Base-by-base conservation (phyloP, 2,888 invertebrate species). In the Drosophila subquinaria region DNA sequence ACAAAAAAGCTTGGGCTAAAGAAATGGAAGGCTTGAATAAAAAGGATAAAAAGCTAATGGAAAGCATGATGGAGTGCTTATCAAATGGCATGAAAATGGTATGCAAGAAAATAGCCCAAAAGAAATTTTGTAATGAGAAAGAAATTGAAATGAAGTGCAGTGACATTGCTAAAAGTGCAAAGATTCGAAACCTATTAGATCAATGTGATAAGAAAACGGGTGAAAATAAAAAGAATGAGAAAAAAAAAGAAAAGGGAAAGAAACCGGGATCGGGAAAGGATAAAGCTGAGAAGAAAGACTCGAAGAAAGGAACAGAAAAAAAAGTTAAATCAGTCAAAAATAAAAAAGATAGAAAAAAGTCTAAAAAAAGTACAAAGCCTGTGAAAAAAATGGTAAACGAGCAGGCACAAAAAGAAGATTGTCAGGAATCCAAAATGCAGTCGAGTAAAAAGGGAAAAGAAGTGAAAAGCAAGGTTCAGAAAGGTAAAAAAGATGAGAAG, bases 51-150 rank as follows among this genome's bases (percentile, higher is more conserved):
- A 52, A 57, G 11, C 6, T 45, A 13, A 35, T 61, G 47, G 30
- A 67, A 13, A 57, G 52, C 3, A 15, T 76, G 4, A 13, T 71
- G 40, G 27, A 59, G 5, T 75, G 71, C 38, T 48, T 75, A 40
- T 11, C 66, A 0, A 30, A 17, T 1, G 60, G 60, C 8, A 57
- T 76, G 13, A 53, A 61, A 47, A 61, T 43, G 15, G 43, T 59
- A 2, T 61, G 61, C 27, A 17, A 33, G 27, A 51, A 51, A 61
- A 51, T 61, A 10, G 61, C 61, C 0, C 17, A 35, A 35, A 42
- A 52, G 11, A 61, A 61, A 15, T 43, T 35, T 10, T 6, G 10
- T 13, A 51, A 42, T 43, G 51, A 61, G 15, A 61, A 61, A 10
- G 33, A 61, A 0, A 13, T 61, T 33, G 23, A 61, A 13, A 23